Conservation (phyloP, 2,888 invertebrate species). For the Drosophila eohydei region DNA sequence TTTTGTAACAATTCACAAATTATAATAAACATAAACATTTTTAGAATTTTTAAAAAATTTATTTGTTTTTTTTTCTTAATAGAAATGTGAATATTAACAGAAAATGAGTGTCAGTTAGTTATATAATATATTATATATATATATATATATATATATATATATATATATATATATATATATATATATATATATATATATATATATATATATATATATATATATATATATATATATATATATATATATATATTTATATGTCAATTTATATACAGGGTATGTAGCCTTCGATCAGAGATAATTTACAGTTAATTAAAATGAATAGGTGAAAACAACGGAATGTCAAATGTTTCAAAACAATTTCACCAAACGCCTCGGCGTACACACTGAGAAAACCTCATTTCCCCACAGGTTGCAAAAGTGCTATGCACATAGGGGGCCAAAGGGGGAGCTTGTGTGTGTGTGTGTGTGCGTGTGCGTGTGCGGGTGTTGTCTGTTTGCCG, state of each 20-base stretch:
- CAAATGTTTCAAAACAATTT: constrained; percentile 57
- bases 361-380: constrained; percentile 32
- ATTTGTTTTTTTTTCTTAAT: too few species aligned
- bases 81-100: too few species aligned
- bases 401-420: constrained; percentile 35
- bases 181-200: not conserved
- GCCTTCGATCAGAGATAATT: not conserved
- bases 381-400: constrained; percentile 17
- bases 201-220: not conserved
- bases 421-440: not conserved
- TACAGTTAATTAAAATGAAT: constrained; percentile 34
- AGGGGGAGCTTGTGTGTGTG: constrained; percentile 5
- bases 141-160: not conserved
- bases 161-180: not conserved
- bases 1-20: too few species aligned
- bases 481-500: constrained; percentile 32
- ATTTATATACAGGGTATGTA: constrained; percentile 21
- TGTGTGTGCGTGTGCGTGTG: constrained; percentile 8
- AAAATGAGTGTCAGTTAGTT: not conserved
- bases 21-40: too few species aligned
- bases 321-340: constrained; percentile 52
- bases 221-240: too few species aligned
- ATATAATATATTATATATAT: not conserved
- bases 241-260: not conserved
- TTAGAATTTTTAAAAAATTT: too few species aligned